Evolutionary conservation across 2,797 vertebrate genomes (phyloP), one percentile per base, ranked within the genome.

Genomic region (Eulemur mongoz): DNA sequence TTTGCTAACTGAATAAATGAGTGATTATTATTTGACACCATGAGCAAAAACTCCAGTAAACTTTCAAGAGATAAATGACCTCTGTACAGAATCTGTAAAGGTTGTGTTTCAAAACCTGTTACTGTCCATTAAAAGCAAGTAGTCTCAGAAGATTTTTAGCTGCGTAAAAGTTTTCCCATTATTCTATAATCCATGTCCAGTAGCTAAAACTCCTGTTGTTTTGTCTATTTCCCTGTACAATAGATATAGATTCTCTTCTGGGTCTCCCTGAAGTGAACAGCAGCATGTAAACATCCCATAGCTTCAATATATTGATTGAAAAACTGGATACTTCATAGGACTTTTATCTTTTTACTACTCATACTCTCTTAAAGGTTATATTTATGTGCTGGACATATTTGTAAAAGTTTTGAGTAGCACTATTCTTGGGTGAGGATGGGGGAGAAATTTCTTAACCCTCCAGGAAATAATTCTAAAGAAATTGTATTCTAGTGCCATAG

Each of bases 101-200:
- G 50, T 81, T 63, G 30, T 81, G n/a, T 65, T 97, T 95, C 54
- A 78, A 85, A 99, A 99, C 99, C 98, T 97, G 99, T 99, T 99
- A 98, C 98, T 98, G 98, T 98, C 99, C 97, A 61, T 98, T 99
- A 99, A 99, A 97, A 99, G 98, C 97, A 98, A 98, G 99, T 98
- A 98, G 97, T 98, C 98, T 98, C 98, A 92, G 98, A 98, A 98
- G 98, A 97, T 97, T 98, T 98, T 98, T 93, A 98, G 98, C 96
- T 92, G 95, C 96, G 88, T 96, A 97, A 98, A 82, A 75, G 98
- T 96, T 98, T 97, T 43, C 97, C 97, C 93, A 91, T 98, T 96
- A 98, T 98, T 98, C 98, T 99, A 99, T 99, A 98, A 99, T 99
- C 98, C 98, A 95, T 78, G 93, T 95, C 97, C 98, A 94, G 96